Evolutionary conservation across 2,888 invertebrate genomes (phyloP).

Genomic region (Pterostichus madidus): DNA sequence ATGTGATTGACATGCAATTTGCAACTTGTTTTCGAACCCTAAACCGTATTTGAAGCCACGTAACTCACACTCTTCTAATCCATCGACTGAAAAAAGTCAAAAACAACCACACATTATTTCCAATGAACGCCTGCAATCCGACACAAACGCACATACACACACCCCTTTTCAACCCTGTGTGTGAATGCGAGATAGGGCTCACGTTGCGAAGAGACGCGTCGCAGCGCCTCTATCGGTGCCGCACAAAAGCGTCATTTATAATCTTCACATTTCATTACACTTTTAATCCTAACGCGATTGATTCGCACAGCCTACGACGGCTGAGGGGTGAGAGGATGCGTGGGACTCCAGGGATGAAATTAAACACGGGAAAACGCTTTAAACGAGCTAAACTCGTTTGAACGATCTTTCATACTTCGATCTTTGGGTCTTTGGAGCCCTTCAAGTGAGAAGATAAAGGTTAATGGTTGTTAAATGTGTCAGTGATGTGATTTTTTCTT

Average conservation of each 20-base stretch:
- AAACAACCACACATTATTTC: not conserved
- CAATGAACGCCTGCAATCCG: slow-evolving; percentile 1
- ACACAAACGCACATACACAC: slow-evolving; percentile 14
- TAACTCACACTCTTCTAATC: not conserved
- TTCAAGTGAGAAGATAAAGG: slow-evolving; percentile 36
- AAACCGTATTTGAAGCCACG: no score
- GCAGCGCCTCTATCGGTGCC: slow-evolving; percentile 33
- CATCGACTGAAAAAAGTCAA: not conserved
- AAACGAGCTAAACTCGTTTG: slow-evolving; percentile 29
- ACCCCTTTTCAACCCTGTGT: slow-evolving; percentile 1
- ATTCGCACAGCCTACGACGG: slow-evolving; percentile 1
- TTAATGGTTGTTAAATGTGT: slow-evolving; percentile 25
- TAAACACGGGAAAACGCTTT: slow-evolving; percentile 42
- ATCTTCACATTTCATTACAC: slow-evolving; percentile 64
- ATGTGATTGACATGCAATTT: no score
- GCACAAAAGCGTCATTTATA: slow-evolving; percentile 62
- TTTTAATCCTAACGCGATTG: slow-evolving; percentile 60
- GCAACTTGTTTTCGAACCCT: no score
- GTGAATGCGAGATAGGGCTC: slow-evolving; percentile 14
- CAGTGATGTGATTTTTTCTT: slow-evolving; percentile 11
- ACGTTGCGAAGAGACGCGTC: not conserved
- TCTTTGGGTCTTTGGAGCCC: slow-evolving; percentile 27
- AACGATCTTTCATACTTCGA: slow-evolving; percentile 26
- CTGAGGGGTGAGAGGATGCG: slow-evolving; percentile 1
- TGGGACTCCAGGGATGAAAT: slow-evolving; percentile 40